Evolutionary conservation across 2,888 invertebrate species (phyloP).

Genomic region (Meandrusa payeni): DNA sequence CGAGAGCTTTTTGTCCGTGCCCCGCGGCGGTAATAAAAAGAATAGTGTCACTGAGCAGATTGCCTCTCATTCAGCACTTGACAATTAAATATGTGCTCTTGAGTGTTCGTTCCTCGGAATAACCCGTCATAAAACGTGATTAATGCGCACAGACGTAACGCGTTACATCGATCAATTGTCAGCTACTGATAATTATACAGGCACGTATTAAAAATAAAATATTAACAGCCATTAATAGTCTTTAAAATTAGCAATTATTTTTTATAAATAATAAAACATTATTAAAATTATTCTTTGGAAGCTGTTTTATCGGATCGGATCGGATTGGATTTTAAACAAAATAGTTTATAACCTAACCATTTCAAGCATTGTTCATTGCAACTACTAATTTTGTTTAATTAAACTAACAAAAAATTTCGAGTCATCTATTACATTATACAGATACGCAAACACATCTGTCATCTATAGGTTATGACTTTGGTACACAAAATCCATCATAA

Average conservation of each 20-base stretch:
- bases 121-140: slow-evolving; percentile 71
- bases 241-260: slow-evolving; percentile 4
- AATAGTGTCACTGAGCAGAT: slow-evolving; percentile 78
- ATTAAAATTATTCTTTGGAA: no score
- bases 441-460: no score
- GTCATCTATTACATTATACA: no score
- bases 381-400: no score
- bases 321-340: no score
- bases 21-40: slow-evolving; percentile 68
- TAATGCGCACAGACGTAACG: slow-evolving; percentile 59
- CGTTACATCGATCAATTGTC: slow-evolving; percentile 72
- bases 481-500: no score
- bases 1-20: slow-evolving; percentile 72
- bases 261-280: no score
- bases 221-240: slow-evolving; percentile 10
- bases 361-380: no score
- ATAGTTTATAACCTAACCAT: no score
- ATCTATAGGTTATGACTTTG: no score
- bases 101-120: slow-evolving; percentile 61
- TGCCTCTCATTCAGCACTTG: slow-evolving; percentile 74
- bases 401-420: no score
- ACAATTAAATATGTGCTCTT: slow-evolving; percentile 77
- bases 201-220: slow-evolving; percentile 55
- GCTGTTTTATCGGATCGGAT: no score
- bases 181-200: slow-evolving; percentile 73